phyloP scores from a whole-genome alignment of 2,113 vertebrate species.

The Microtus ochrogaster region DNA sequence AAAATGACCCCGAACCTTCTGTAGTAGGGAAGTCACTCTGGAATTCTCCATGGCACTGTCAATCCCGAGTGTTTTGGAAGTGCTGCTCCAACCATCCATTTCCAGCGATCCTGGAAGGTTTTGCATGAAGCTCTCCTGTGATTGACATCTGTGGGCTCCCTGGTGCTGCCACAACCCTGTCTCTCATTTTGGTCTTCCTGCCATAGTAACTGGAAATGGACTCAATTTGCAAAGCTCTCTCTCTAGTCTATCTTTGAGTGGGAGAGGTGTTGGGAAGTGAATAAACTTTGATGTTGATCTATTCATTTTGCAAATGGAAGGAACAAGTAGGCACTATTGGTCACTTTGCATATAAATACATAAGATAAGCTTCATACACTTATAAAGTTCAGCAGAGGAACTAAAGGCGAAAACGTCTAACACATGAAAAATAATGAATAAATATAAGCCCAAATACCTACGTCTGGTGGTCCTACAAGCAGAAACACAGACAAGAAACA shows the following conservation, averaged over 20 bases:
- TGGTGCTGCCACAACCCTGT: background rate
- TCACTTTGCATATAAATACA: background rate
- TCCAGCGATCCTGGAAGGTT: background rate
- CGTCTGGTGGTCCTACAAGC: background rate
- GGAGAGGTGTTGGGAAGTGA: background rate
- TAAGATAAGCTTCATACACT: background rate
- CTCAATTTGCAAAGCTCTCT: background rate
- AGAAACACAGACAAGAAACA: slow-evolving; percentile 92
- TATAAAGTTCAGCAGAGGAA: background rate
- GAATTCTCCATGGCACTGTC: background rate
- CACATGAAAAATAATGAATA: background rate
- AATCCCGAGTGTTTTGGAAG: no score
- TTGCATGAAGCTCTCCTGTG: no score
- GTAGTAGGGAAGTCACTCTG: background rate
- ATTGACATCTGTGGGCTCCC: background rate
- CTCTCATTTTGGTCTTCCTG: background rate
- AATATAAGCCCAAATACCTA: background rate
- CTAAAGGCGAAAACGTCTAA: background rate
- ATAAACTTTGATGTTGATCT: background rate
- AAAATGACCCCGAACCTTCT: background rate
- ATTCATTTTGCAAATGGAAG: background rate
- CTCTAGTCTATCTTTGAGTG: background rate
- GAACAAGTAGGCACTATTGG: background rate
- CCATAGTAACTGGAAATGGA: background rate
- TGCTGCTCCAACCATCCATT: background rate